These are phyloP conservation scores for Melieria crassipennis DNA, from an alignment of 2,888 invertebrate species.

Conservation along the genomic window DNA sequence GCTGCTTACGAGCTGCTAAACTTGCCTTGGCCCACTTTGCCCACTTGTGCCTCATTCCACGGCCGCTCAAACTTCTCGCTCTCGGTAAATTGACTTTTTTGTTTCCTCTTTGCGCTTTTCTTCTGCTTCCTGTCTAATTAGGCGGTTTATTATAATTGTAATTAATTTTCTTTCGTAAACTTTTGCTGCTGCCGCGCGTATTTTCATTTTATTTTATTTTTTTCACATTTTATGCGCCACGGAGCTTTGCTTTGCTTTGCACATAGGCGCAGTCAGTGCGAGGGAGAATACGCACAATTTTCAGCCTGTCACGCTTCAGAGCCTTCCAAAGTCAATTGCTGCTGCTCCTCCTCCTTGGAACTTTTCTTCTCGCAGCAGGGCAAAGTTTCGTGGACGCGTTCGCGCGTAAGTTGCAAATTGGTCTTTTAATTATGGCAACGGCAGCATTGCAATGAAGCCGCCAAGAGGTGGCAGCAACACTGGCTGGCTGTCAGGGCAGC, in stretches of 20 bases:
- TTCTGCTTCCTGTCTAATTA: constrained; percentile 54
- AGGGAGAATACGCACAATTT: too few relatives aligned
- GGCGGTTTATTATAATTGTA: constrained; percentile 66
- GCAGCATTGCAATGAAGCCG: background rate
- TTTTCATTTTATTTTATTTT: constrained; percentile 23
- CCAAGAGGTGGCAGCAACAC: constrained; percentile 8
- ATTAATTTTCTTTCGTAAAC: constrained; percentile 54
- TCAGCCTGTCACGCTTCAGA: too few relatives aligned
- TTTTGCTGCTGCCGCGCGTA: constrained; percentile 30
- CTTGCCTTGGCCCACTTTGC: constrained; percentile 16
- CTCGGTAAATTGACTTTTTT: constrained; percentile 19
- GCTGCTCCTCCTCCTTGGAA: constrained; percentile 11
- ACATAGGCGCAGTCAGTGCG: background rate
- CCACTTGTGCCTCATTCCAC: constrained; percentile 22
- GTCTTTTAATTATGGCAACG: constrained; percentile 48
- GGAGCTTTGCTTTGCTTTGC: constrained; percentile 1
- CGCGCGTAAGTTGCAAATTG: constrained; percentile 43
- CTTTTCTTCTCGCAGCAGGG: constrained; percentile 24
- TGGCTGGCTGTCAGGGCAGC: background rate
- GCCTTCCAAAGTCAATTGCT: constrained; percentile 13
- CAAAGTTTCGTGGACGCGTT: constrained; percentile 42
- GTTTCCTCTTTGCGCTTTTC: constrained; percentile 28
- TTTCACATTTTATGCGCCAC: constrained; percentile 17
- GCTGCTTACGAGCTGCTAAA: constrained; percentile 38
- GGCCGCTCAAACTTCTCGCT: constrained; percentile 28